A percentile compares a stretch with the other conserved stretches of the same genome.
Conservation (phyloP, 1,140 invertebrate species). For the Radopholus similis region DNA sequence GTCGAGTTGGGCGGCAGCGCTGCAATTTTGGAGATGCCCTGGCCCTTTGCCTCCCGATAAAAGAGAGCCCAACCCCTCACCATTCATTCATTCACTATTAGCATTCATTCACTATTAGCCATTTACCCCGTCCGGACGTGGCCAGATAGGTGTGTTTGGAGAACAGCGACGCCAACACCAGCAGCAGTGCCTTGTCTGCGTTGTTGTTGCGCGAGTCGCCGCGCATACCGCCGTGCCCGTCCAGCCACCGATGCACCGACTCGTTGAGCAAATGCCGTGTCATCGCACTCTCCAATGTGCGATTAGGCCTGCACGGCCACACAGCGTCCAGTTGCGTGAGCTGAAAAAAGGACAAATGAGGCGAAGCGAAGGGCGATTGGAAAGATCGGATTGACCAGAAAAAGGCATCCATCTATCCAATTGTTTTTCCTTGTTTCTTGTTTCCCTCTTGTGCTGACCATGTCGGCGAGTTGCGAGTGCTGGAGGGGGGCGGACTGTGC, state of each 20-base stretch:
- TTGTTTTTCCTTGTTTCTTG: no score
- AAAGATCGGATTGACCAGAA: background rate
- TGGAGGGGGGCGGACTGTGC: background rate
- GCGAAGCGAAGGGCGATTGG: background rate
- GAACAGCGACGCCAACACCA: conserved; percentile 35
- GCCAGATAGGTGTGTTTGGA: conserved; percentile 36
- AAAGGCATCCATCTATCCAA: background rate
- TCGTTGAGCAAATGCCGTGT: conserved; percentile 27
- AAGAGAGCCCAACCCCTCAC: background rate
- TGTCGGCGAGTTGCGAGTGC: background rate
- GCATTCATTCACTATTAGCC: background rate
- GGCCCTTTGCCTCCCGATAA: background rate
- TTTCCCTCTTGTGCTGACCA: background rate
- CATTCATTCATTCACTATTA: background rate
- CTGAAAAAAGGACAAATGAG: background rate
- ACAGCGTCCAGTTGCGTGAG: conserved; percentile 1
- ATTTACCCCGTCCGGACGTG: conserved; percentile 4
- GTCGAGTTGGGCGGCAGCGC: conserved; percentile 41
- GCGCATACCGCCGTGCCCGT: background rate
- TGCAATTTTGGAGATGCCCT: conserved; percentile 13
- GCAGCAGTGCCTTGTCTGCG: background rate
- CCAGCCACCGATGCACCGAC: conserved; percentile 8
- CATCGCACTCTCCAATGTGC: conserved; percentile 38
- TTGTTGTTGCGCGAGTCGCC: background rate
- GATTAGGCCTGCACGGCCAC: conserved; percentile 24